Conservation (phyloP, 2,888 invertebrate genomes). For the Gnatocerus cornutus region DNA sequence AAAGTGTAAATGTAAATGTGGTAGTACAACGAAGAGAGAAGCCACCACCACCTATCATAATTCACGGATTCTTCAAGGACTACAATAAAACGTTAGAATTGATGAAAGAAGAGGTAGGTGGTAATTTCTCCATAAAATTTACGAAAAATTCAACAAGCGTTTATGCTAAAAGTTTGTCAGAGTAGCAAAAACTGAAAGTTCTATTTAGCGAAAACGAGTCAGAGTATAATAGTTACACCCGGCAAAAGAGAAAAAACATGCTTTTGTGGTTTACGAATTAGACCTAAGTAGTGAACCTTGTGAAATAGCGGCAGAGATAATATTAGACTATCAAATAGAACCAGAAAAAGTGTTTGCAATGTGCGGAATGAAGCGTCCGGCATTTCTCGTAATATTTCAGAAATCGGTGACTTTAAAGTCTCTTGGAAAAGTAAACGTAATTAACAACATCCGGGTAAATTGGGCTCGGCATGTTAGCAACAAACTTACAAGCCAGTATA, state of each 20-base stretch:
- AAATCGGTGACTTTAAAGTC: constrained; percentile 2
- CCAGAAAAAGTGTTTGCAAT: constrained; percentile 1
- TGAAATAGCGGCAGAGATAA: neutral
- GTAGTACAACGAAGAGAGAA: no score
- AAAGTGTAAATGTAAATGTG: no score
- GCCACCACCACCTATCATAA: constrained; percentile 5
- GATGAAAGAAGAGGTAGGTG: neutral
- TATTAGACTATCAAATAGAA: neutral
- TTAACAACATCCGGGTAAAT: constrained; percentile 23
- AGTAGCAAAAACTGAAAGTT: neutral
- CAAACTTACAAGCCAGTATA: constrained; percentile 56
- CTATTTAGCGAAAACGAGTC: neutral
- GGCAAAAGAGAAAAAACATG: neutral
- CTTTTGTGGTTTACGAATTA: neutral
- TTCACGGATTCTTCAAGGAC: no score
- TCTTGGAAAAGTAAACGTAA: constrained; percentile 11
- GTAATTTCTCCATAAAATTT: neutral
- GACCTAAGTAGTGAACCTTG: neutral
- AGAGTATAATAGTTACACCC: neutral
- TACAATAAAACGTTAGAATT: no score
- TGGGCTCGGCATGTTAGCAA: constrained; percentile 59
- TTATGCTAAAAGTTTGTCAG: neutral
- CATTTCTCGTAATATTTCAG: constrained; percentile 7
- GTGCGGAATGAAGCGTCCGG: constrained; percentile 20
- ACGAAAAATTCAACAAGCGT: neutral